These are phyloP conservation scores for Mycetomoellerius zeteki DNA, from an alignment of 1,140 invertebrate genomes.

Conservation along the genomic window DNA sequence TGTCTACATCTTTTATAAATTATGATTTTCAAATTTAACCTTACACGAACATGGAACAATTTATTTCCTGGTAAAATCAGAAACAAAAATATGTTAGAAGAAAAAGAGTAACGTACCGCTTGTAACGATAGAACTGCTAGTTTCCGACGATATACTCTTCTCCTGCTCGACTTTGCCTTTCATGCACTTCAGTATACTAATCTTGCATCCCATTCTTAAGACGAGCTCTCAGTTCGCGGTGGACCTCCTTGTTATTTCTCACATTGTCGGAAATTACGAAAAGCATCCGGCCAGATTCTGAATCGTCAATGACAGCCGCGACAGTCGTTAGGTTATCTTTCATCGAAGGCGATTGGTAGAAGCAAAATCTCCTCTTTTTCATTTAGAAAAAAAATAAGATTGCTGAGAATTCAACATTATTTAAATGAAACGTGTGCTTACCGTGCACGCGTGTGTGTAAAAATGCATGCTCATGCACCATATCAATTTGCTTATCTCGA, in stretches of 20 bases:
- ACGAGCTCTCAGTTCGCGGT: slow-evolving; percentile 47
- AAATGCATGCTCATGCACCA: slow-evolving; percentile 35
- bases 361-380: not conserved
- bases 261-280: slow-evolving; percentile 41
- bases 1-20: not conserved
- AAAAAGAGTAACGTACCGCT: slow-evolving; percentile 48
- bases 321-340: slow-evolving; percentile 57
- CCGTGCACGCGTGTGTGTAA: slow-evolving; percentile 29
- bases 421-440: slow-evolving; percentile 38
- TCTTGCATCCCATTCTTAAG: slow-evolving; percentile 72
- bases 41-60: not conserved
- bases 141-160: slow-evolving; percentile 56
- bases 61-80: not conserved
- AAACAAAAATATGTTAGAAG: not conserved
- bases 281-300: slow-evolving; percentile 36
- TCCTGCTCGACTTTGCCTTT: slow-evolving; percentile 51
- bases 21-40: not conserved
- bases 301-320: slow-evolving; percentile 7
- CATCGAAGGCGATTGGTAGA: not conserved
- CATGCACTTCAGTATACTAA: slow-evolving; percentile 64
- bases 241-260: slow-evolving; percentile 18
- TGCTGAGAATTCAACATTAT: not conserved
- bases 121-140: slow-evolving; percentile 31
- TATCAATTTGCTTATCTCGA: slow-evolving; percentile 44
- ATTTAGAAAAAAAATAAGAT: not conserved